phyloP scores from a whole-genome alignment of 2,888 invertebrate species.

The Acleris sparsana region DNA sequence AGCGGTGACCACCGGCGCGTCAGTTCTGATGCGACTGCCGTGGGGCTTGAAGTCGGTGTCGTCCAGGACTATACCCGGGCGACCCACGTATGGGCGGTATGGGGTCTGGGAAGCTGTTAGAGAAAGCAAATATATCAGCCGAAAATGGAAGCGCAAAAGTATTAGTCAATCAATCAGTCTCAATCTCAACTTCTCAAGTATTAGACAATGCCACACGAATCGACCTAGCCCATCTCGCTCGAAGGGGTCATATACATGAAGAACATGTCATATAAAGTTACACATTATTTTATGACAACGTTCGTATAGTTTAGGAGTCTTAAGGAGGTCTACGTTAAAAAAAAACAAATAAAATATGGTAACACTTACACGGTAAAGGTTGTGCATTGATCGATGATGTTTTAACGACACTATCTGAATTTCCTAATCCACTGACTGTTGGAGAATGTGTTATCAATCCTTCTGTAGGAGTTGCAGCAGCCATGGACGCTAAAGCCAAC shows the following conservation, averaged over 20 bases:
- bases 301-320: too few relatives aligned
- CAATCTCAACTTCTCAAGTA: too few relatives aligned
- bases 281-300: too few relatives aligned
- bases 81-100: constrained; percentile 86
- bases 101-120: constrained; percentile 65
- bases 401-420: constrained; percentile 48
- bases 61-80: constrained; percentile 93
- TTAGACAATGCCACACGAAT: too few relatives aligned
- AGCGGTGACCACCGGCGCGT: constrained; percentile 77
- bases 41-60: constrained; percentile 91
- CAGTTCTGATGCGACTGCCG: constrained; percentile 69
- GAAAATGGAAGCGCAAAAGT: too few relatives aligned
- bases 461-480: constrained; percentile 67
- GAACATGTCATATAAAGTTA: too few relatives aligned
- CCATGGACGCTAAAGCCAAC: constrained; percentile 47
- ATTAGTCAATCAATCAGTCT: too few relatives aligned
- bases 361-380: constrained; percentile 66
- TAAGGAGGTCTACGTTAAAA: too few relatives aligned
- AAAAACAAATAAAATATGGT: neutral
- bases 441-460: constrained; percentile 58
- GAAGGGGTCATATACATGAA: too few relatives aligned
- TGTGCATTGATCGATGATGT: constrained; percentile 66
- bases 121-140: too few relatives aligned
- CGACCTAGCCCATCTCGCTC: too few relatives aligned
- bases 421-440: constrained; percentile 44